Conservation (phyloP, 2,888 invertebrate genomes). For the Xylocampa areola region DNA sequence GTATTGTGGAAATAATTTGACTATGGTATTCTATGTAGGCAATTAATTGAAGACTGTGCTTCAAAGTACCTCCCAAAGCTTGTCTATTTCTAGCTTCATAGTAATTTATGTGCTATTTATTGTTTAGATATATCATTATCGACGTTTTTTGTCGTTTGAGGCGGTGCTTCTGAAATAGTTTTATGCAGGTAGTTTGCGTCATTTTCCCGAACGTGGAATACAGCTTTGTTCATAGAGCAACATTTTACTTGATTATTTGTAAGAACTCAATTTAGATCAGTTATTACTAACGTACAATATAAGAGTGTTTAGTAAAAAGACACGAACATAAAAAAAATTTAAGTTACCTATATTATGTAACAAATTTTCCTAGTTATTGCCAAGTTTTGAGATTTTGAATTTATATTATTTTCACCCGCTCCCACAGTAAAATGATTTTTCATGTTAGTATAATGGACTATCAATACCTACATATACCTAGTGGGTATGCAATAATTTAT, state of each 20-base stretch:
- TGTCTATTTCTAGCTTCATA: slow-evolving; percentile 57
- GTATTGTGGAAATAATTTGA: slow-evolving; percentile 7
- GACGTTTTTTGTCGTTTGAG: slow-evolving; percentile 73
- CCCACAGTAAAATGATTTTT: no score
- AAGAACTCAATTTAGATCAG: no score
- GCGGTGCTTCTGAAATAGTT: slow-evolving; percentile 77
- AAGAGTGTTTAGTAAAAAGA: no score
- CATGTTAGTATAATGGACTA: background rate
- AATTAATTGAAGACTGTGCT: slow-evolving; percentile 60
- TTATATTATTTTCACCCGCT: no score
- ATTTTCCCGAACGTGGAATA: no score
- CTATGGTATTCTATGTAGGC: slow-evolving; percentile 19
- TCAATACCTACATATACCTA: background rate
- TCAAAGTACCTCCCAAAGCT: slow-evolving; percentile 66
- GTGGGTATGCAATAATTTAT: slow-evolving; percentile 37
- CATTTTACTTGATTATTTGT: no score
- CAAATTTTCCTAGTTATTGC: no score
- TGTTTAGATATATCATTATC: slow-evolving; percentile 40
- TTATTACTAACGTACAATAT: no score
- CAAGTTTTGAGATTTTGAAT: no score
- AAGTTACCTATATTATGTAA: no score
- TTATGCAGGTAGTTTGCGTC: background rate
- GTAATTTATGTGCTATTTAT: slow-evolving; percentile 67
- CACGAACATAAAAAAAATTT: no score
- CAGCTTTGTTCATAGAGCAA: no score